Evolutionary conservation across 92 coral and sea anemone species (phyloP).

Genomic region (Paramuricea clavata): DNA sequence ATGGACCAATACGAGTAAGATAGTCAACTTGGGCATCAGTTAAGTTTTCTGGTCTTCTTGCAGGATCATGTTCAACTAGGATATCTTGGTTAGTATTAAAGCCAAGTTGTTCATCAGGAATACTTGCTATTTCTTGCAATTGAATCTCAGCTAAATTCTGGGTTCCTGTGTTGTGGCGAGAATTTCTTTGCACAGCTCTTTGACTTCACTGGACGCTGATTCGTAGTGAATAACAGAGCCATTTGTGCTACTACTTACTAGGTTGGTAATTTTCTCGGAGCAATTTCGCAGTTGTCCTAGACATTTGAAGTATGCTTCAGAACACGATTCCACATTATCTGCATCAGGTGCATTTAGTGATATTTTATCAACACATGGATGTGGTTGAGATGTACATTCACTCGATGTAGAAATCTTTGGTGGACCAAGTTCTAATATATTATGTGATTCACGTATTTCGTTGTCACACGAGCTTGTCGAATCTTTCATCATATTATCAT

Average conservation of each 20-base stretch:
- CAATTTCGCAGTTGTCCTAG: slow-evolving; percentile 31
- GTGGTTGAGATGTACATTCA: slow-evolving; percentile 18
- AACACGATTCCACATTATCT: slow-evolving; percentile 33
- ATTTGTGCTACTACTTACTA: slow-evolving; percentile 19
- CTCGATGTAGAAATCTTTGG: neutral
- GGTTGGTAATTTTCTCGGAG: slow-evolving; percentile 6
- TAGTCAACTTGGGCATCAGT: neutral
- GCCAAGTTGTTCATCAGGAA: neutral
- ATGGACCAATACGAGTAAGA: slow-evolving; percentile 1
- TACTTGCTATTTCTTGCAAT: slow-evolving; percentile 28
- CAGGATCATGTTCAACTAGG: slow-evolving; percentile 9
- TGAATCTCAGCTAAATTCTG: neutral
- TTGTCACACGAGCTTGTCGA: slow-evolving; percentile 8
- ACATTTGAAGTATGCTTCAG: slow-evolving; percentile 21
- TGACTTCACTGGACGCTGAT: slow-evolving; percentile 26
- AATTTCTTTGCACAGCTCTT: slow-evolving; percentile 21
- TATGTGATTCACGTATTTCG: neutral
- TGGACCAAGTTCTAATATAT: slow-evolving; percentile 1
- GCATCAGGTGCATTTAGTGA: slow-evolving; percentile 11
- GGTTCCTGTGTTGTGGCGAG: neutral
- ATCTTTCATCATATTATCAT: neutral
- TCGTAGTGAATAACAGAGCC: slow-evolving; percentile 35
- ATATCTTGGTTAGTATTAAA: neutral
- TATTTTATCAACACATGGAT: neutral
- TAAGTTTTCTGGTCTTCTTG: neutral